These are phyloP conservation scores for Melanerpes formicivorus DNA, from an alignment of 2,113 vertebrate genomes.

Conservation along the genomic window DNA sequence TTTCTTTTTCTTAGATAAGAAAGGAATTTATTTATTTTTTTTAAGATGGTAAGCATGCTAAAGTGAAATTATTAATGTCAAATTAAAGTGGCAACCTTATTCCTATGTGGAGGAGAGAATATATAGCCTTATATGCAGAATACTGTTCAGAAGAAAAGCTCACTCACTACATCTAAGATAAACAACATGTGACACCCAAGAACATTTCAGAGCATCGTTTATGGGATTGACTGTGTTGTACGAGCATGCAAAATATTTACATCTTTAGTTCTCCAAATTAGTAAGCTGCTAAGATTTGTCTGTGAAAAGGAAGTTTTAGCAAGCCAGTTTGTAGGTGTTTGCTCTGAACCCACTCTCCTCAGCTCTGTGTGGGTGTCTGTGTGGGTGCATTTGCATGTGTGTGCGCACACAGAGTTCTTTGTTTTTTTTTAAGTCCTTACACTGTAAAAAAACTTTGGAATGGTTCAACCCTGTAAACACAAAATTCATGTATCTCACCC, in stretches of 20 bases:
- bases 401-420: conserved; percentile 70
- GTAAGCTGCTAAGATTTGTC: conserved; percentile 72
- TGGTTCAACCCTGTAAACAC: conserved; percentile 81
- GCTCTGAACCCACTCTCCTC: conserved; percentile 58
- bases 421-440: conserved; percentile 70
- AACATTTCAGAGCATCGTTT: conserved; percentile 69
- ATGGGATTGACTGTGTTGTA: conserved; percentile 71
- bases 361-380: background rate
- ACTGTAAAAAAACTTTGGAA: conserved; percentile 77
- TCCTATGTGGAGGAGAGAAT: conserved; percentile 6
- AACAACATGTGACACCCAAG: conserved; percentile 45
- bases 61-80: background rate
- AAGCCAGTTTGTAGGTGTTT: conserved; percentile 68
- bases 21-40: background rate
- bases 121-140: conserved; percentile 15
- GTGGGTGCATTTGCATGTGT: conserved; percentile 30
- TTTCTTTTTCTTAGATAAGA: background rate
- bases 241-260: conserved; percentile 77
- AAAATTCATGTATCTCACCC: conserved; percentile 82
- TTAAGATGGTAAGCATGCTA: background rate
- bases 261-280: conserved; percentile 68
- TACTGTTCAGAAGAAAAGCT: conserved; percentile 36
- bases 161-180: conserved; percentile 40
- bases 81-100: conserved; percentile 1
- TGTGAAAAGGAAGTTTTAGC: conserved; percentile 70